These are phyloP conservation scores for Bradysia coprophila DNA, from an alignment of 1,140 invertebrate genomes.

Conservation along the genomic window DNA sequence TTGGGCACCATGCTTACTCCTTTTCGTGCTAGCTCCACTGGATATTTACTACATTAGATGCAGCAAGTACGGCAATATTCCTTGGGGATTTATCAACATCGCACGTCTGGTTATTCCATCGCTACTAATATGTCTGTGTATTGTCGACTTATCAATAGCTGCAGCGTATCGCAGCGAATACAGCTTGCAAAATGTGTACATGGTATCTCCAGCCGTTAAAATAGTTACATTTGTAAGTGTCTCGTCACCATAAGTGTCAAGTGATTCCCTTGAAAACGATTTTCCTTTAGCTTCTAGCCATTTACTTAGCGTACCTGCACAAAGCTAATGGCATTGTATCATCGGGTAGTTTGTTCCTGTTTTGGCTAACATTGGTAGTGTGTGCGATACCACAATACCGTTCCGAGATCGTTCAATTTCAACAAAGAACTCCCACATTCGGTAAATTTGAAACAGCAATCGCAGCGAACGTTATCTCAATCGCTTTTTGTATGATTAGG, in stretches of 20 bases:
- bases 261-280: too few relatives aligned
- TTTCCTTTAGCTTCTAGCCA: too few relatives aligned
- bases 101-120: conserved; percentile 51
- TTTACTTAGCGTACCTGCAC: too few relatives aligned
- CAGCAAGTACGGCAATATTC: conserved; percentile 59
- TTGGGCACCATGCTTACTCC: conserved; percentile 70
- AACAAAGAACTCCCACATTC: too few relatives aligned
- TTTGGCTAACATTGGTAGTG: conserved; percentile 1
- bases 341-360: neutral
- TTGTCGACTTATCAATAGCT: neutral
- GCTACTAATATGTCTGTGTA: conserved; percentile 37
- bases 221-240: neutral
- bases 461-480: too few relatives aligned
- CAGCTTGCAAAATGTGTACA: neutral
- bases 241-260: too few relatives aligned
- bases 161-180: too few relatives aligned
- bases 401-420: too few relatives aligned
- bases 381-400: neutral
- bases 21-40: conserved; percentile 58
- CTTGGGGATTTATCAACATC: conserved; percentile 62
- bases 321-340: neutral
- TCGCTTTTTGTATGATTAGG: too few relatives aligned
- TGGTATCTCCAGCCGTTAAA: neutral
- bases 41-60: conserved; percentile 59
- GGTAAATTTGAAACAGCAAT: too few relatives aligned